phyloP scores from a whole-genome alignment of 2,888 invertebrate species.

The Microchrysa polita region DNA sequence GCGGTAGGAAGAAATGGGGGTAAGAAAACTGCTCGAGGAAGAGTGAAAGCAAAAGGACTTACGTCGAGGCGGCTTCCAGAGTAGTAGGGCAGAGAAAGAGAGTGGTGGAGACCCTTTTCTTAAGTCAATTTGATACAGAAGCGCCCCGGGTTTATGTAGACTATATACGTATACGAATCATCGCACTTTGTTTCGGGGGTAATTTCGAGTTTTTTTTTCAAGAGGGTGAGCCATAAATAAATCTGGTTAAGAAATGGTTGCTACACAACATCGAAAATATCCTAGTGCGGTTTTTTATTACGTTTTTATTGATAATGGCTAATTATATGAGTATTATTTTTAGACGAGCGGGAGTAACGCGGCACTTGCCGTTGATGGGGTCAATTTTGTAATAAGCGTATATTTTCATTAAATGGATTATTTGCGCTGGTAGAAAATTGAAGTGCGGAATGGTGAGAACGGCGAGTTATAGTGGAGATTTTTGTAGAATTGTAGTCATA shows the following conservation, averaged over 20 bases:
- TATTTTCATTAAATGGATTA: constrained; percentile 12
- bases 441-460: no score
- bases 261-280: neutral
- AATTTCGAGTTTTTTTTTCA: constrained; percentile 10
- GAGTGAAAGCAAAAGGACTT: neutral
- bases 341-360: no score
- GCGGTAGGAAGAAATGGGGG: no score
- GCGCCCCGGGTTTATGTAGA: constrained; percentile 34
- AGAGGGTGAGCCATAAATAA: constrained; percentile 21
- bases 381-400: constrained; percentile 23
- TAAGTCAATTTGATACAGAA: constrained; percentile 28
- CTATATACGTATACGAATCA: no score
- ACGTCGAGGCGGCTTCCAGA: neutral
- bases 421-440: no score
- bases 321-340: constrained; percentile 25
- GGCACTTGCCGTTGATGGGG: neutral
- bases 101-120: constrained; percentile 5
- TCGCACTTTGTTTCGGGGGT: constrained; percentile 1
- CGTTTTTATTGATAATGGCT: constrained; percentile 23
- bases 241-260: neutral
- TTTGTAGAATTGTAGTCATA: no score
- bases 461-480: no score
- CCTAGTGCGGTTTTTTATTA: constrained; percentile 12
- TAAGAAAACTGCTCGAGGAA: neutral
- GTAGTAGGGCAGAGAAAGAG: no score